A percentile compares a stretch with the other conserved stretches of the same genome.
Conservation (phyloP, 2,888 invertebrate species). For the Pyrrhia umbra region DNA sequence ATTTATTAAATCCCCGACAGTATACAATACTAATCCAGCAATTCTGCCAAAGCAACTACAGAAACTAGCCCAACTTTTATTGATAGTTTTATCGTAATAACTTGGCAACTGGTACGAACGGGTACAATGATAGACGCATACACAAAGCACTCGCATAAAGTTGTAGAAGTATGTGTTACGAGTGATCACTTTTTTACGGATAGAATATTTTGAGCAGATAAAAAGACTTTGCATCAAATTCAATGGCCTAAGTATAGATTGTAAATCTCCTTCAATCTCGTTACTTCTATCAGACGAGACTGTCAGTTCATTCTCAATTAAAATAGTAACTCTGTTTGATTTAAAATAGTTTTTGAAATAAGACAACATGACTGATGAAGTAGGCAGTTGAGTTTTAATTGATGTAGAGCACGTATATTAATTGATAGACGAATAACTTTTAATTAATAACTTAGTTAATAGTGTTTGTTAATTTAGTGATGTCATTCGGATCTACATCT, state of each 20-base stretch:
- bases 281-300: neutral
- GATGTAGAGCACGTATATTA: no score
- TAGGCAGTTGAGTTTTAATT: no score
- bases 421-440: no score
- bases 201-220: conserved; percentile 2
- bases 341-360: no score
- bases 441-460: no score
- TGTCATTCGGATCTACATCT: no score
- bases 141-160: neutral
- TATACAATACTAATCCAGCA: neutral
- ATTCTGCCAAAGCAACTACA: neutral
- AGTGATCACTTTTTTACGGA: neutral
- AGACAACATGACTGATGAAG: no score
- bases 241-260: conserved; percentile 7
- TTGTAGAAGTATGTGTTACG: neutral
- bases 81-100: no score
- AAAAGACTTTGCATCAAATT: neutral
- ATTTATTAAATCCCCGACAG: neutral
- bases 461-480: no score
- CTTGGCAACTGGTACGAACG: neutral
- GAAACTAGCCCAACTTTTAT: neutral
- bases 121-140: neutral
- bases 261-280: conserved; percentile 1
- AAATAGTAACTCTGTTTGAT: no score
- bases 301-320: neutral